These are phyloP conservation scores for Odontocolon sp. DNA, from an alignment of 2,888 invertebrate species.

Conservation along the genomic window DNA sequence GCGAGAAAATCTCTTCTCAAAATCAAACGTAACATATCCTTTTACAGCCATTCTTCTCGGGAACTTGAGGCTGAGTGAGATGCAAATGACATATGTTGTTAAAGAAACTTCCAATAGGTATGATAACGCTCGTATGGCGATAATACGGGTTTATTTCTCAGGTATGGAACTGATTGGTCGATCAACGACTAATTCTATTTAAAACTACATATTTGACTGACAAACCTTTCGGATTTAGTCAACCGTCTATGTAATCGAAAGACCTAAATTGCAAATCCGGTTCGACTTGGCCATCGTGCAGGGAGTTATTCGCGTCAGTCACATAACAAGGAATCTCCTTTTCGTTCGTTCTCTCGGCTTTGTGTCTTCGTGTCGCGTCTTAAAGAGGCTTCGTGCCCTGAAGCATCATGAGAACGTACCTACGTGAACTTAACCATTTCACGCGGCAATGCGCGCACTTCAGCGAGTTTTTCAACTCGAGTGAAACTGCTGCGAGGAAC, in stretches of 20 bases:
- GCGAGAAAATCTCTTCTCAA: constrained; percentile 36
- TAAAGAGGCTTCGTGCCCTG: constrained; percentile 22
- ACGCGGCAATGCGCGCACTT: constrained; percentile 23
- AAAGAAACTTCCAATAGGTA: not conserved
- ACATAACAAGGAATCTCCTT: constrained; percentile 28
- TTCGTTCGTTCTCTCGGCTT: constrained; percentile 42
- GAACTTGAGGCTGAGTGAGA: not conserved
- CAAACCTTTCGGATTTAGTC: too few species aligned
- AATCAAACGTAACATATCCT: constrained; percentile 34
- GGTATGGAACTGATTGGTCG: too few species aligned
- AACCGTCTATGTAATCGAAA: too few species aligned
- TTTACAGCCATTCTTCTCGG: not conserved
- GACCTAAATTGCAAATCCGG: too few species aligned
- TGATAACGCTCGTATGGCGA: too few species aligned
- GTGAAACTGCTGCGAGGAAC: constrained; percentile 42
- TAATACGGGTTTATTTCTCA: too few species aligned
- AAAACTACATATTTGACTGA: too few species aligned
- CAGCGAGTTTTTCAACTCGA: constrained; percentile 27
- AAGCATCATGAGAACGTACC: constrained; percentile 16
- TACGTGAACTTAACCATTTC: constrained; percentile 30
- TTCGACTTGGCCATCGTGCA: not conserved
- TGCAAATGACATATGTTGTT: constrained; percentile 24
- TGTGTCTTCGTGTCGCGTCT: constrained; percentile 38
- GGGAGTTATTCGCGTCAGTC: constrained; percentile 5
- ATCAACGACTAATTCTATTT: too few species aligned